Conservation (phyloP, 2,888 invertebrate species). For the Philopedon plagiatum region DNA sequence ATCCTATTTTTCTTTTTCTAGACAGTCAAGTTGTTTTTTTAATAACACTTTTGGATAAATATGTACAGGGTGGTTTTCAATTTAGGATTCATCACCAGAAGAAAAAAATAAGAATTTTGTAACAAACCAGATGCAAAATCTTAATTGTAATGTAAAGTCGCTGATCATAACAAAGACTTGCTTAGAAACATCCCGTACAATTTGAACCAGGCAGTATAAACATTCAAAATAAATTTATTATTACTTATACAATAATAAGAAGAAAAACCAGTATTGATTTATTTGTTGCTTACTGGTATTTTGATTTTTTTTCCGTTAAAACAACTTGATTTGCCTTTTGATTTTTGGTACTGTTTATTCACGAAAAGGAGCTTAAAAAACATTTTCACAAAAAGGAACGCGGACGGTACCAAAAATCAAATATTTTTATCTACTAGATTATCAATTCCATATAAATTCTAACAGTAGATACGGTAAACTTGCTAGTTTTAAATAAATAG, state of each 20-base stretch:
- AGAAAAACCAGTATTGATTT: too few relatives aligned
- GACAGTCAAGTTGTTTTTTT: constrained; percentile 2
- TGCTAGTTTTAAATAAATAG: constrained; percentile 49
- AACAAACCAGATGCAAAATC: too few relatives aligned
- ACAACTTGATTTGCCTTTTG: constrained; percentile 18
- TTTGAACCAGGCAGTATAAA: too few relatives aligned
- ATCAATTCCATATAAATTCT: constrained; percentile 64
- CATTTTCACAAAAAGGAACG: not conserved
- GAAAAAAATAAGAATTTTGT: too few relatives aligned
- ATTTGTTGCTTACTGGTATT: not conserved
- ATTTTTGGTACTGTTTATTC: constrained; percentile 5
- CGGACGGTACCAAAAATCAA: constrained; percentile 27
- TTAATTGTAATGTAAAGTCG: too few relatives aligned
- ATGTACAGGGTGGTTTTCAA: not conserved
- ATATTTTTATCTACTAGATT: constrained; percentile 38
- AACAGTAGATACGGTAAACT: constrained; percentile 47
- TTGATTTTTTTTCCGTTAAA: constrained; percentile 15
- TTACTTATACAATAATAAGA: too few relatives aligned
- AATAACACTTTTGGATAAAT: not conserved
- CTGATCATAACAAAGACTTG: too few relatives aligned
- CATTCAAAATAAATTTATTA: too few relatives aligned
- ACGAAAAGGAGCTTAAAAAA: not conserved
- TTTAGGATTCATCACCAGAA: too few relatives aligned
- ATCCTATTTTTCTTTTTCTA: not conserved
- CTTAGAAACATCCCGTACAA: too few relatives aligned